phyloP scores from a whole-genome alignment of 2,113 vertebrate species.

The Clarias magur region DNA sequence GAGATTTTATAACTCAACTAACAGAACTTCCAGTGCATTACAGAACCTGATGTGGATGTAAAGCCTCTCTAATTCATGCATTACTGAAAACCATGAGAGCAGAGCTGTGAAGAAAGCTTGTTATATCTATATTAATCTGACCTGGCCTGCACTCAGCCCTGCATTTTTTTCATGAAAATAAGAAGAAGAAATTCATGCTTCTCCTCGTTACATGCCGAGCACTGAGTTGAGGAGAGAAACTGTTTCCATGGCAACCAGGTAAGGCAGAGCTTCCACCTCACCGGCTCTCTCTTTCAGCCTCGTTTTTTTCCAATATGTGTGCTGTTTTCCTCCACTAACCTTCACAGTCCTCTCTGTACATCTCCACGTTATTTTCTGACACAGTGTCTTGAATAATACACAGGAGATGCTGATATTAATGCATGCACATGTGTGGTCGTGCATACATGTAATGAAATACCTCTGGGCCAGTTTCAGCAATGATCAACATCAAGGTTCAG shows the following conservation, averaged over 20 bases:
- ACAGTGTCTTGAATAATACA: not conserved
- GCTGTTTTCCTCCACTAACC: conserved; percentile 41
- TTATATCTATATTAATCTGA: not conserved
- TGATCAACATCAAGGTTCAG: not conserved
- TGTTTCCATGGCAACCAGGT: conserved; percentile 57
- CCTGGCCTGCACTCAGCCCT: not conserved
- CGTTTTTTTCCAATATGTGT: conserved; percentile 13
- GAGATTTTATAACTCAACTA: not conserved
- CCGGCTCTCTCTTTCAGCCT: not conserved
- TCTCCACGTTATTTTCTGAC: not conserved
- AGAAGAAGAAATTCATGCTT: conserved; percentile 12
- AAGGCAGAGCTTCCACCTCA: conserved; percentile 25
- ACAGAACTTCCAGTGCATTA: not conserved
- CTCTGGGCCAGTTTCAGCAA: not conserved
- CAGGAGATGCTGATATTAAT: not conserved
- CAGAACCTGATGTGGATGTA: not conserved
- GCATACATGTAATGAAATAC: not conserved
- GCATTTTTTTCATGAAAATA: not conserved
- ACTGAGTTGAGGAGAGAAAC: conserved; percentile 47
- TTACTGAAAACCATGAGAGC: not conserved
- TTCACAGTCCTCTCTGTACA: conserved; percentile 1
- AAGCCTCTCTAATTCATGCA: not conserved
- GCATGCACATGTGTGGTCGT: not conserved
- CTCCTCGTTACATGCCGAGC: conserved; percentile 9
- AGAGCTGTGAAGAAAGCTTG: not conserved